phyloP scores from a whole-genome alignment of 2,797 vertebrate species.

The Chromis chromis region DNA sequence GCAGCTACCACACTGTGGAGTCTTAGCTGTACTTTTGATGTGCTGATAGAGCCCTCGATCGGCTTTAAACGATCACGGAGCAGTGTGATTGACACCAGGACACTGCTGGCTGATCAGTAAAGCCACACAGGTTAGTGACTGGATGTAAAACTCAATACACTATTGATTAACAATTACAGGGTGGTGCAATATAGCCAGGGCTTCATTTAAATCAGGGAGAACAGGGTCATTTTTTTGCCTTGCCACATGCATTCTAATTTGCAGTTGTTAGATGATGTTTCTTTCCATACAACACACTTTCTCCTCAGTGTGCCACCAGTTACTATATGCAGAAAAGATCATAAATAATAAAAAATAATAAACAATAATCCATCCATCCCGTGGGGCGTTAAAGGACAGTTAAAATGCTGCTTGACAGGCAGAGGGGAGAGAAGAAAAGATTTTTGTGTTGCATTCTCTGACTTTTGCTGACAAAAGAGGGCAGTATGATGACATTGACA shows the following conservation, averaged over 20 bases:
- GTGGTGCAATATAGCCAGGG: constrained; percentile 39
- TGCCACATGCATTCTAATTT: constrained; percentile 33
- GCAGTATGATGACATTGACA: constrained; percentile 86
- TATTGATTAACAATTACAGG: constrained; percentile 73
- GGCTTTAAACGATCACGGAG: constrained; percentile 16
- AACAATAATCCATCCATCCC: constrained; percentile 56
- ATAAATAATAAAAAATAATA: constrained; percentile 41
- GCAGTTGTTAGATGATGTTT: constrained; percentile 34
- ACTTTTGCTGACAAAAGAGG: constrained; percentile 86
- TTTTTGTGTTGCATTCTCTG: constrained; percentile 48
- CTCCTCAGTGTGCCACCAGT: neutral
- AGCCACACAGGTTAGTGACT: constrained; percentile 62
- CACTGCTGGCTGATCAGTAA: constrained; percentile 47
- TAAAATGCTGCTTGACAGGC: constrained; percentile 33
- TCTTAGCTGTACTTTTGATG: neutral
- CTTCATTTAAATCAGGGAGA: constrained; percentile 53
- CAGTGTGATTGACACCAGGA: constrained; percentile 41
- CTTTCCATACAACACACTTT: neutral
- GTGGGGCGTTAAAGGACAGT: constrained; percentile 60
- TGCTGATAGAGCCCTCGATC: constrained; percentile 27
- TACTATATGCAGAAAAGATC: constrained; percentile 20
- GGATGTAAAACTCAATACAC: constrained; percentile 65
- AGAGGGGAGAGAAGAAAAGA: neutral
- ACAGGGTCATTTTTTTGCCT: neutral
- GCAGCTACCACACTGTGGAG: neutral